Percentiles rank a stretch among this genome's conserved stretches.
Evolutionary conservation across 2,797 vertebrate genomes (phyloP).

Genomic region (Acanthopagrus latus): DNA sequence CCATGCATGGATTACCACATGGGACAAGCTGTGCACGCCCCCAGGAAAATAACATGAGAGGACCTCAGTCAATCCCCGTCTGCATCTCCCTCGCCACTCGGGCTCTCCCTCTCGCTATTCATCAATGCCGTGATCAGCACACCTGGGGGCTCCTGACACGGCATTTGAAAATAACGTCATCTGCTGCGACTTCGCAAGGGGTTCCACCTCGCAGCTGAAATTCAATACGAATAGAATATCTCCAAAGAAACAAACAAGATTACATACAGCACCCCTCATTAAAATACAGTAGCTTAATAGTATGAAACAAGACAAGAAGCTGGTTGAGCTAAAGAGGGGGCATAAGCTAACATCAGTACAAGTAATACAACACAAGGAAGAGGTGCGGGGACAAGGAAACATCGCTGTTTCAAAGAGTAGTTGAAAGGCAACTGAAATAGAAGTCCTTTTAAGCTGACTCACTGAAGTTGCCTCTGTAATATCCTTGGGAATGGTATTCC

Average conservation of each 20-base stretch:
- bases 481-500: constrained; percentile 26
- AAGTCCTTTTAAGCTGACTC: constrained; percentile 3
- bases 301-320: background rate
- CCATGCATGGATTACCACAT: constrained; percentile 80
- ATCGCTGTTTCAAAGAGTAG: background rate
- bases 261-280: too few relatives aligned
- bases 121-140: constrained; percentile 62
- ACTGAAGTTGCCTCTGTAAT: constrained; percentile 17
- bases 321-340: background rate
- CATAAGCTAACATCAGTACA: background rate
- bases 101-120: constrained; percentile 51
- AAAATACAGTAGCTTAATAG: too few relatives aligned
- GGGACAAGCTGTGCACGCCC: constrained; percentile 67
- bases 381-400: background rate
- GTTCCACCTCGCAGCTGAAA: constrained; percentile 33
- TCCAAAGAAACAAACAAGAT: constrained; percentile 14
- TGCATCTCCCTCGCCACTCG: constrained; percentile 43
- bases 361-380: background rate
- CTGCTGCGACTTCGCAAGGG: constrained; percentile 42
- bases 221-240: constrained; percentile 20
- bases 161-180: constrained; percentile 50
- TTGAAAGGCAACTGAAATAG: constrained; percentile 24
- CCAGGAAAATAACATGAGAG: constrained; percentile 67
- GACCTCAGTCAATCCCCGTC: constrained; percentile 55
- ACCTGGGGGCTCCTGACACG: constrained; percentile 61